Evolutionary conservation across 2,797 vertebrate genomes (phyloP).

Genomic region (Mallotus villosus): DNA sequence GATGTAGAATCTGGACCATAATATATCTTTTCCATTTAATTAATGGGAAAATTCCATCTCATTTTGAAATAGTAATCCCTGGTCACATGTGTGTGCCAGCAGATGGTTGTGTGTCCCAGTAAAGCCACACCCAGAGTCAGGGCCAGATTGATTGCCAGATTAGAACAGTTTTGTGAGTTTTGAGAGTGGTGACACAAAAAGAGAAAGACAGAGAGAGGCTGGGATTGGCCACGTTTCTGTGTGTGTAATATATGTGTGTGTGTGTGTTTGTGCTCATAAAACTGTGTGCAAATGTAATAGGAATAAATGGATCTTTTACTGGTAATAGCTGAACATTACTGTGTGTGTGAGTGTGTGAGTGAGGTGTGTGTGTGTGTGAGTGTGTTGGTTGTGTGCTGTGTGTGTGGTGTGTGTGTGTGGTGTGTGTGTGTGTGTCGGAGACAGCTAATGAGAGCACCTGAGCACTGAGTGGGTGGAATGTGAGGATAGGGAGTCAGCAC

Average conservation of each 20-base stretch:
- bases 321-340: background rate
- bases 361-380: background rate
- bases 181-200: background rate
- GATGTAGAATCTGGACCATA: no score
- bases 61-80: conserved; percentile 4
- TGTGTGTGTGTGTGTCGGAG: background rate
- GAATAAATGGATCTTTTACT: conserved; percentile 5
- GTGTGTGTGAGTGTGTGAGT: background rate
- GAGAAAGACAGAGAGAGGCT: background rate
- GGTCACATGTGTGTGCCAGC: background rate
- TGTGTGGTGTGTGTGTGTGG: background rate
- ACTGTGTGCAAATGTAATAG: background rate
- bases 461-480: background rate
- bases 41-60: background rate
- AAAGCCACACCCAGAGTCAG: background rate
- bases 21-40: background rate
- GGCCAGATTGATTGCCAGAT: background rate
- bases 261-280: background rate
- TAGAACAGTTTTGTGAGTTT: background rate
- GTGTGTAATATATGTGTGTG: background rate
- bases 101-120: background rate
- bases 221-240: background rate
- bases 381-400: background rate
- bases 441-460: conserved; percentile 11
- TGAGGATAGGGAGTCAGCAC: background rate